Percentiles rank a stretch among this genome's conserved stretches.
phyloP scores from a whole-genome alignment of 2,113 vertebrate species.

The Cichladusa arquata region DNA sequence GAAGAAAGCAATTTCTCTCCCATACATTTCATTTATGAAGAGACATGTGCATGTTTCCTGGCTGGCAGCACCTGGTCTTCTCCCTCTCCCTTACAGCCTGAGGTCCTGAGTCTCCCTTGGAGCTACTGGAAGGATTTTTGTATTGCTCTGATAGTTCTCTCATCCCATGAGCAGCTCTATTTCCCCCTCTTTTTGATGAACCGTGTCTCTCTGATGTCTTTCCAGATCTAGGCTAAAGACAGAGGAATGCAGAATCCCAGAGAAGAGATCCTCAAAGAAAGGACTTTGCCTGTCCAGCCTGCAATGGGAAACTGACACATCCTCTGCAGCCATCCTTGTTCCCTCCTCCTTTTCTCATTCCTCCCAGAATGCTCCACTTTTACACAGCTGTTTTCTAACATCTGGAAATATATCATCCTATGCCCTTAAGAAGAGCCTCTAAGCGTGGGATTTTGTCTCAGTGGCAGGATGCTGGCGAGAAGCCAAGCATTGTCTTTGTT shows the following conservation, averaged over 20 bases:
- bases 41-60: not conserved
- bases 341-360: not conserved
- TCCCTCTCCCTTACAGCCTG: rapidly evolving
- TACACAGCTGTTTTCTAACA: not conserved
- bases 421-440: not conserved
- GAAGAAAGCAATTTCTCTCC: not conserved
- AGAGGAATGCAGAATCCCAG: not conserved
- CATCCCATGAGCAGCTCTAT: not conserved
- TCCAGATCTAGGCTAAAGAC: not conserved
- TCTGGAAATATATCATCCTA: not conserved
- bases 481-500: not conserved
- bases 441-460: not conserved
- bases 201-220: not conserved
- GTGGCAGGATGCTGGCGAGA: not conserved
- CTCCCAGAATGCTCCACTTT: not conserved
- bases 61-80: not conserved
- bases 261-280: not conserved
- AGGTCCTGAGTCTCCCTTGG: not conserved
- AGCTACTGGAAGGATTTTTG: not conserved
- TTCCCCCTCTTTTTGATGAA: not conserved
- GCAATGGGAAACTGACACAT: not conserved
- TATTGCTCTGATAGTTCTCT: not conserved
- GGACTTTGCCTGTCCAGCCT: not conserved
- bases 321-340: not conserved
- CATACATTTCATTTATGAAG: not conserved